phyloP scores from a whole-genome alignment of 2,797 vertebrate genomes.

The Hypotaenidia philippensis region DNA sequence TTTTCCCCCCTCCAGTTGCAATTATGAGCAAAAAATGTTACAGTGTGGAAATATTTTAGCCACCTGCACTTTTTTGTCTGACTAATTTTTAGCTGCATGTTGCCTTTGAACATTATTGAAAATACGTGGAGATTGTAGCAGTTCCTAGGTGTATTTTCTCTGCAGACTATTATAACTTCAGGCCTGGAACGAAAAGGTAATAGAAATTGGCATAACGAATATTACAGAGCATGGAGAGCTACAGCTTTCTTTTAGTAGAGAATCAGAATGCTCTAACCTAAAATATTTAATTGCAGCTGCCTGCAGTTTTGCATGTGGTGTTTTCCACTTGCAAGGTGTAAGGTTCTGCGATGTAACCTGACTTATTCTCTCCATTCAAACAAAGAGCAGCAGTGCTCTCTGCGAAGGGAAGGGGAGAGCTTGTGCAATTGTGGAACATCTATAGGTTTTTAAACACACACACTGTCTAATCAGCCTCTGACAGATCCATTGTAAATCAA shows the following conservation, averaged over 20 bases:
- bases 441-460: conserved; percentile 88
- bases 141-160: conserved; percentile 7
- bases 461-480: conserved; percentile 88
- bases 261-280: background rate
- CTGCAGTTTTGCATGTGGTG: background rate
- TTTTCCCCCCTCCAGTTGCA: conserved; percentile 55
- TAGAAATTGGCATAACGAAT: conserved; percentile 44
- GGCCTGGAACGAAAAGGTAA: conserved; percentile 63
- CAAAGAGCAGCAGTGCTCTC: conserved; percentile 71
- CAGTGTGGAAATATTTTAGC: conserved; percentile 74
- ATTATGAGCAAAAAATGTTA: conserved; percentile 77
- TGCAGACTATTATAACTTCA: conserved; percentile 57
- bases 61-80: conserved; percentile 67
- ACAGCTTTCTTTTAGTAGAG: conserved; percentile 20
- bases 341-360: conserved; percentile 29
- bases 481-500: conserved; percentile 92
- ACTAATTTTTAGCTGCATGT: conserved; percentile 61
- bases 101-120: conserved; percentile 45
- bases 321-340: conserved; percentile 61
- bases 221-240: background rate
- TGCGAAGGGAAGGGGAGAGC: conserved; percentile 64
- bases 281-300: conserved; percentile 40
- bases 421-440: conserved; percentile 81
- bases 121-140: conserved; percentile 14
- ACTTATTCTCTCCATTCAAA: conserved; percentile 63